Base-by-base conservation (phyloP, 2,797 vertebrate species). In the Sphenopsis melanotis region DNA sequence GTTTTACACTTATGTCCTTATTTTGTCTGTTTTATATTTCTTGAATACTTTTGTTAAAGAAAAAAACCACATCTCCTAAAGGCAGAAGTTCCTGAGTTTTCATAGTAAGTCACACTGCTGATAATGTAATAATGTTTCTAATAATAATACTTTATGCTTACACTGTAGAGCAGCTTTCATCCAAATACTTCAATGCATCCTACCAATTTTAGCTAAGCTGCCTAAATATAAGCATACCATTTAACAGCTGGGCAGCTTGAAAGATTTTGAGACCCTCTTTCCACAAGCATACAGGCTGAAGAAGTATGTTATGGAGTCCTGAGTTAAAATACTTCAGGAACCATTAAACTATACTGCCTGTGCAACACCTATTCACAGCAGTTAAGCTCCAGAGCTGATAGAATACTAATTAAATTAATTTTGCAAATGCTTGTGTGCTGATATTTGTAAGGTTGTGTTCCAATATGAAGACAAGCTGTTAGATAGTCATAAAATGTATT, bases 331-430 rank as follows among this genome's bases (percentile, higher is more conserved):
- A 81, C 70, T 63, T 12, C 66, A 61, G 50, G 59, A 93, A 79
- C 44, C 55, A 93, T 91, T 91, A 96, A 96, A 88, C 41, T 91
- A 70, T 76, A 91, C 79, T 88, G 94, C 27, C 91, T 81, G 83
- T 81, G 89, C 66, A 93, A 93, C 76, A 97, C 89, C 95, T 96
- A 89, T 96, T 90, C 93, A 90, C 79, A 94, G 89, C 68, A 94
- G 89, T 94, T 92, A 92, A 95, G 70, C 77, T 93, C 72, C 87
- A 86, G 70, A 94, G 77, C 63, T 86, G 59, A 89, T 27, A 94
- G 87, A 96, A 95, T 91, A 90, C 94, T 90, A 95, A 91, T 95
- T 91, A 94, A 93, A 95, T 93, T 93, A 89, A 96, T 95, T 96
- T 96, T 94, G 85, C 32, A 0, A 93, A 90, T 88, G 74, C 77